Conservation (phyloP, 2,888 invertebrate species). For the Cerceris rybyensis region DNA sequence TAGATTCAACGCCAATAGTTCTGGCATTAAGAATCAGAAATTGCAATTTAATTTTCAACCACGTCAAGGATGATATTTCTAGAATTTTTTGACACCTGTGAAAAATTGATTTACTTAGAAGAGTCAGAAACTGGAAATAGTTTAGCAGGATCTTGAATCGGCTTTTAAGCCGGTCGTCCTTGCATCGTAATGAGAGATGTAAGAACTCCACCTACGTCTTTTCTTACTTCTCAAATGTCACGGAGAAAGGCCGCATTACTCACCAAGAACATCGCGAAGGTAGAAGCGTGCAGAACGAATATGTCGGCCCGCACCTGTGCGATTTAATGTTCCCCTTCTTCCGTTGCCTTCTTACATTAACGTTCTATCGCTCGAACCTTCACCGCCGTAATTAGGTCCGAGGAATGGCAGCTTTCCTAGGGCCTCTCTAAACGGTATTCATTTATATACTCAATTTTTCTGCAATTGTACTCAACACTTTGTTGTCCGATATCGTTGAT, state of each 20-base stretch:
- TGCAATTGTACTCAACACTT: no score
- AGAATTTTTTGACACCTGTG: no score
- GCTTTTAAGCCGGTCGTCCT: slow-evolving; percentile 59
- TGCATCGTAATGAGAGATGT: slow-evolving; percentile 65
- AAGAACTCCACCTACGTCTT: slow-evolving; percentile 67
- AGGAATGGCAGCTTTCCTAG: slow-evolving; percentile 32
- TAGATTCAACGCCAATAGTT: no score
- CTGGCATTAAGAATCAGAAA: no score
- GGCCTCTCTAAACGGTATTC: slow-evolving; percentile 9
- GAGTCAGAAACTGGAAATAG: slow-evolving; percentile 11
- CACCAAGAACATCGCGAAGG: slow-evolving; percentile 48
- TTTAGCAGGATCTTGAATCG: slow-evolving; percentile 25
- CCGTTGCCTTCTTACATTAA: slow-evolving; percentile 24
- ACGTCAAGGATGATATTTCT: no score
- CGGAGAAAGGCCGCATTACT: slow-evolving; percentile 68
- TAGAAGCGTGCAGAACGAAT: slow-evolving; percentile 22
- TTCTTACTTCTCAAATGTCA: slow-evolving; percentile 69
- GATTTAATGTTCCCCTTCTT: slow-evolving; percentile 37
- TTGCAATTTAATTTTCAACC: no score
- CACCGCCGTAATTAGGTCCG: slow-evolving; percentile 27
- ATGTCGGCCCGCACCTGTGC: slow-evolving; percentile 54
- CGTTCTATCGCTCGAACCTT: slow-evolving; percentile 16
- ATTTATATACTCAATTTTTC: background rate
- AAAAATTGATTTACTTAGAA: background rate
- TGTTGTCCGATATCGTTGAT: no score